Evolutionary conservation across 2,113 vertebrate genomes (phyloP).

Genomic region (Neogale vison): DNA sequence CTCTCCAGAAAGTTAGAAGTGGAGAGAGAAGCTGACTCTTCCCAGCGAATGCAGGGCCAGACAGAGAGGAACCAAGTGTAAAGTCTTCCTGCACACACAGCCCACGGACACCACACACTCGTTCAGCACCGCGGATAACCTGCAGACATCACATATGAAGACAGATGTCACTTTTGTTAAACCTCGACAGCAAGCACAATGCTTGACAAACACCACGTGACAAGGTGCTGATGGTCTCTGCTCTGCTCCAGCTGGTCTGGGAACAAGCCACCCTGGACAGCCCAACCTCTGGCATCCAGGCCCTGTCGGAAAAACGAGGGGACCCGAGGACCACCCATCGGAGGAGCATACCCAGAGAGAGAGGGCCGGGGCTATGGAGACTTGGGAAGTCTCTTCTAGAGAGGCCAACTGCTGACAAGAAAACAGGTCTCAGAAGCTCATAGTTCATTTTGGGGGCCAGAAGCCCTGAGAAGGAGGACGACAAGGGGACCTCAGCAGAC

Average conservation of each 20-base stretch:
- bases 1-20: background rate
- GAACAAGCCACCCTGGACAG: background rate
- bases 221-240: background rate
- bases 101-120: background rate
- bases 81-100: background rate
- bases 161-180: conserved; percentile 8
- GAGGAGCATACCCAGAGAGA: background rate
- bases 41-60: background rate
- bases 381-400: background rate
- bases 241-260: background rate
- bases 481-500: background rate
- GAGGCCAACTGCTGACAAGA: background rate
- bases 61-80: fast-evolving
- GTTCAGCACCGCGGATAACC: background rate
- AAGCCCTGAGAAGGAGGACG: background rate
- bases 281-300: background rate
- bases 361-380: background rate
- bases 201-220: background rate
- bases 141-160: background rate
- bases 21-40: background rate
- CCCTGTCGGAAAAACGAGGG: background rate
- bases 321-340: no score
- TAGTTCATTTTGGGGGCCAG: background rate
- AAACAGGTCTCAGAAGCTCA: background rate
- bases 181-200: background rate